These are phyloP conservation scores for Heterocephalus glaber DNA, from an alignment of 2,113 vertebrate species.

Conservation along the genomic window DNA sequence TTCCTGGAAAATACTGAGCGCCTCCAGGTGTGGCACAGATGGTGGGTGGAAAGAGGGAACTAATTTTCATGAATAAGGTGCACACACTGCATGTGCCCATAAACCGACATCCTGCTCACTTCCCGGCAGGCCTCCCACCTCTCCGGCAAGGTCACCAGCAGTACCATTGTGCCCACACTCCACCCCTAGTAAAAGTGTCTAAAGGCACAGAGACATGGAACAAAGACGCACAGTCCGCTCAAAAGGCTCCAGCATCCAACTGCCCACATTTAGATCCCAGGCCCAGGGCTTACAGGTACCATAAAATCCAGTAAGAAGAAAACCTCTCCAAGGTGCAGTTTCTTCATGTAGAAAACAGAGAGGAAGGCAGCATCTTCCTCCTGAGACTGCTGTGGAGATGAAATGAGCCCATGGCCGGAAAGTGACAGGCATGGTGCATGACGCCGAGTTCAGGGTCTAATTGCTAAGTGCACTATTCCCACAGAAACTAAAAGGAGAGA, in stretches of 20 bases:
- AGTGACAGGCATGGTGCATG: neutral
- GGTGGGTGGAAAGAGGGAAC: constrained; percentile 39
- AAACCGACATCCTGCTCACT: neutral
- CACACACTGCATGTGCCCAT: neutral
- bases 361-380: neutral
- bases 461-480: neutral
- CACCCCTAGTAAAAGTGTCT: neutral
- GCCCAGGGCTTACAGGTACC: rapidly evolving
- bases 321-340: neutral
- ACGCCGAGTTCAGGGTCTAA: neutral
- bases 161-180: neutral
- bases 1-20: constrained; percentile 69
- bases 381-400: neutral
- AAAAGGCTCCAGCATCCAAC: neutral
- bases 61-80: constrained; percentile 42
- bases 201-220: neutral
- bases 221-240: neutral
- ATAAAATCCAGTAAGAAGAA: neutral
- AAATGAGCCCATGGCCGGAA: neutral
- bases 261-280: neutral
- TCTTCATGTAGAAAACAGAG: neutral
- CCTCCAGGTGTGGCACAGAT: constrained; percentile 76
- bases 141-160: constrained; percentile 43
- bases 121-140: neutral
- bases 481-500: neutral